Conservation (phyloP, 2,113 vertebrate species). For the Dromiciops gliroides region DNA sequence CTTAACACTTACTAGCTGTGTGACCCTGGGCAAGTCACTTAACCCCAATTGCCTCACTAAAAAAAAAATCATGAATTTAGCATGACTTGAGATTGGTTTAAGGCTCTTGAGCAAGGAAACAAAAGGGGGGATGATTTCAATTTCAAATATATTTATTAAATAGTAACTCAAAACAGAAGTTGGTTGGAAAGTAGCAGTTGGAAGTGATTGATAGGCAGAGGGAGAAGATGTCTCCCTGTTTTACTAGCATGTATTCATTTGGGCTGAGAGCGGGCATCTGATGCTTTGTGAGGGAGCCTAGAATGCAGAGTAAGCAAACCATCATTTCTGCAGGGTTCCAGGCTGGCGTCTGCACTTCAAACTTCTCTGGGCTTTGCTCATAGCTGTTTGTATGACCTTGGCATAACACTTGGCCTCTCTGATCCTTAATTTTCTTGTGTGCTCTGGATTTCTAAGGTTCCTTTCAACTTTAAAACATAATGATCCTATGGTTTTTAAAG, state of each 20-base stretch:
- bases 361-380: not conserved
- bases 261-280: not conserved
- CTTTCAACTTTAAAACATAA: not conserved
- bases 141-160: conserved; percentile 83
- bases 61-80: conserved; percentile 82
- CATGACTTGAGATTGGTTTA: conserved; percentile 76
- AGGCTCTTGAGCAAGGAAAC: conserved; percentile 65
- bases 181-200: conserved; percentile 78
- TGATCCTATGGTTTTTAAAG: not conserved
- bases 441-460: not conserved
- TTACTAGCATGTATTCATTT: not conserved
- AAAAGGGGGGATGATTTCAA: conserved; percentile 81
- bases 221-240: not conserved
- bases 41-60: too few relatives aligned
- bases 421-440: not conserved
- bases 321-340: not conserved
- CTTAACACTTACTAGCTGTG: too few relatives aligned
- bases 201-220: conserved; percentile 69
- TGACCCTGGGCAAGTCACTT: too few relatives aligned
- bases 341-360: not conserved
- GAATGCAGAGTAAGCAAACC: not conserved
- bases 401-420: not conserved
- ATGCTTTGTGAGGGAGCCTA: not conserved
- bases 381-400: not conserved
- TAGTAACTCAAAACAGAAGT: conserved; percentile 79